These are phyloP conservation scores for Nematolebias whitei DNA, from an alignment of 2,113 vertebrate genomes.

Conservation along the genomic window DNA sequence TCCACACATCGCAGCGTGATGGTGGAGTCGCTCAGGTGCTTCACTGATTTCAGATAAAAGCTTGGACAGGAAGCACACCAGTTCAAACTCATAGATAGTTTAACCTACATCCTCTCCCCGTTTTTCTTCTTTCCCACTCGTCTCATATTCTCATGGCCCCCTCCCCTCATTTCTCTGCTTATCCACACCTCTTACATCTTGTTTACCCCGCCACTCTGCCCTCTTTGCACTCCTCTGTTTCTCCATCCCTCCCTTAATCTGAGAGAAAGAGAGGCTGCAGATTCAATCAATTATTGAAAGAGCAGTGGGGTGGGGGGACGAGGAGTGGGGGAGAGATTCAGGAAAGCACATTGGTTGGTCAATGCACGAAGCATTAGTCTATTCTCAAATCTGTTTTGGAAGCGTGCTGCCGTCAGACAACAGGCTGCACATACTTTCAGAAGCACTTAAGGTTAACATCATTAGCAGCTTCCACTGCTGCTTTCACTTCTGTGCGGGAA, in stretches of 20 bases:
- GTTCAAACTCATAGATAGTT: conserved; percentile 68
- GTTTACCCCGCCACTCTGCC: conserved; percentile 34
- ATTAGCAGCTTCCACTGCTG: conserved; percentile 46
- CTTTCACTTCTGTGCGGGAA: conserved; percentile 34
- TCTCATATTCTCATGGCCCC: conserved; percentile 6
- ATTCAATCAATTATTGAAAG: conserved; percentile 74
- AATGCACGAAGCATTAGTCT: conserved; percentile 53
- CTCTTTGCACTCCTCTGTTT: conserved; percentile 22
- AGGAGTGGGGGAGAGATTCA: conserved; percentile 43
- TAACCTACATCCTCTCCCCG: conserved; percentile 46
- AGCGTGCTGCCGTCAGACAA: conserved; percentile 48
- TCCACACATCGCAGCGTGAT: too few relatives aligned
- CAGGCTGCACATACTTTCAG: conserved; percentile 40
- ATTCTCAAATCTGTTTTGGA: conserved; percentile 46
- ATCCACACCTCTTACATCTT: conserved; percentile 32
- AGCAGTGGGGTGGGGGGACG: conserved; percentile 30
- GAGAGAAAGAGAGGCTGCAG: conserved; percentile 54
- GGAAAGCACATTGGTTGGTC: conserved; percentile 60
- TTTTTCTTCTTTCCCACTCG: background rate
- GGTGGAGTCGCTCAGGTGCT: too few relatives aligned
- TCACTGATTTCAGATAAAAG: too few relatives aligned
- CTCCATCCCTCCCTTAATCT: conserved; percentile 43
- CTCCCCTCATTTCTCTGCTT: conserved; percentile 12
- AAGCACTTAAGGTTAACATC: conserved; percentile 67
- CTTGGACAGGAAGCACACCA: conserved; percentile 64